phyloP scores from a whole-genome alignment of 2,113 vertebrate species.

The Mirounga angustirostris region DNA sequence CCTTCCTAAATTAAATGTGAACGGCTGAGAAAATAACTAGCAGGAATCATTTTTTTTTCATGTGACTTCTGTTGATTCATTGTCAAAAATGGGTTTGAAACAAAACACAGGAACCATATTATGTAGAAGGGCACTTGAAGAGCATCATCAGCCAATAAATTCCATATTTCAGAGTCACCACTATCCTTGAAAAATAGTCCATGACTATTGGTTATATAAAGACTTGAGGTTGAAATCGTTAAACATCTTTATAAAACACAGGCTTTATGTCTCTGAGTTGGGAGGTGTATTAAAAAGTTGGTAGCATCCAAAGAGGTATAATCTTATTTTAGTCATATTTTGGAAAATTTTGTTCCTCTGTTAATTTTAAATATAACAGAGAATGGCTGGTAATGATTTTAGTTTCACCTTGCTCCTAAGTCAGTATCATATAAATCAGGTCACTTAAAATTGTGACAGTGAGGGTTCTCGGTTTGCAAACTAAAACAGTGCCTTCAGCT shows the following conservation, averaged over 20 bases:
- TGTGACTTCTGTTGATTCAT: neutral
- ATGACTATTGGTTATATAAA: neutral
- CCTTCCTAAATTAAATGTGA: neutral
- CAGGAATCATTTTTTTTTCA: neutral
- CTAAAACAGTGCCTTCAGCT: neutral
- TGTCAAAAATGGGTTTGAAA: neutral
- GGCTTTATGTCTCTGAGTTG: neutral
- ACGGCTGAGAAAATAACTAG: neutral
- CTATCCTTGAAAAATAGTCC: neutral
- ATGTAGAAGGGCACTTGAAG: neutral
- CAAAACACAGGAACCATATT: neutral
- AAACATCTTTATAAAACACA: neutral
- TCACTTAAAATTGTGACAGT: neutral
- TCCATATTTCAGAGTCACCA: neutral
- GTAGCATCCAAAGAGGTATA: neutral
- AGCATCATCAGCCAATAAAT: neutral
- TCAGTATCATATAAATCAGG: neutral
- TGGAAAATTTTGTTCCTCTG: neutral
- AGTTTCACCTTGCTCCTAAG: neutral
- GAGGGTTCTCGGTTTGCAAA: neutral
- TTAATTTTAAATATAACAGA: slow-evolving; percentile 5
- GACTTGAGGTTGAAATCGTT: neutral
- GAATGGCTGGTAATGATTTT: neutral
- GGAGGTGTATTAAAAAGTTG: neutral
- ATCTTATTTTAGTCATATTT: slow-evolving; percentile 2